Evolutionary conservation across 2,113 vertebrate species (phyloP).

Genomic region (Callospermophilus lateralis): DNA sequence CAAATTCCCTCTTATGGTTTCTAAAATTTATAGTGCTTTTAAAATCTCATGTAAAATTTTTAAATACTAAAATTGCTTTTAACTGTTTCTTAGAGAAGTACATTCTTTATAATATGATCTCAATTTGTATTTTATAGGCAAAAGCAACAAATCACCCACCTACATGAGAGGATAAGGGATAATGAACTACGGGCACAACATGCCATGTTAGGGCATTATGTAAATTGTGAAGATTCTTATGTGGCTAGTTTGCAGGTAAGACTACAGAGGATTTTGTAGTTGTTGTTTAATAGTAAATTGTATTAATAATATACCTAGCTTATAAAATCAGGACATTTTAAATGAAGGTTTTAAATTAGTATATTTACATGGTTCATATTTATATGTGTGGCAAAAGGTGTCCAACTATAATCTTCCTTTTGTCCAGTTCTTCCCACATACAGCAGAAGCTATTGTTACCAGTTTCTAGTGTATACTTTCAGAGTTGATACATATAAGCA

Average conservation of each 20-base stretch:
- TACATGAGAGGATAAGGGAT: conserved; percentile 95
- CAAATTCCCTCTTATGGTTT: not conserved
- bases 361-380: not conserved
- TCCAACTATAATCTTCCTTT: not conserved
- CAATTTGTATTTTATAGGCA: conserved; percentile 90
- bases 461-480: not conserved
- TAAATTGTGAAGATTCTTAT: conserved; percentile 90
- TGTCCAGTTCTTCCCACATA: not conserved
- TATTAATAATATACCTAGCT: not conserved
- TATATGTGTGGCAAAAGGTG: not conserved
- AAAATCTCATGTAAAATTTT: not conserved
- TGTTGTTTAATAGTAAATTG: not conserved
- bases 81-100: conserved; percentile 5
- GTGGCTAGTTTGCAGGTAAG: conserved; percentile 91
- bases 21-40: conserved; percentile 20
- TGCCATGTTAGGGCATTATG: conserved; percentile 91
- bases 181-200: conserved; percentile 94
- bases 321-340: not conserved
- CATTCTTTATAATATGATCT: conserved; percentile 64
- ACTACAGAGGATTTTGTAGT: not conserved
- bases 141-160: conserved; percentile 95
- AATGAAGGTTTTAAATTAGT: not conserved
- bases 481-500: not conserved
- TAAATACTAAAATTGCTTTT: conserved; percentile 25
- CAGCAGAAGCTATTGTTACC: not conserved